These are phyloP conservation scores for Ochropacha duplaris DNA, from an alignment of 2,888 invertebrate species.

Conservation along the genomic window DNA sequence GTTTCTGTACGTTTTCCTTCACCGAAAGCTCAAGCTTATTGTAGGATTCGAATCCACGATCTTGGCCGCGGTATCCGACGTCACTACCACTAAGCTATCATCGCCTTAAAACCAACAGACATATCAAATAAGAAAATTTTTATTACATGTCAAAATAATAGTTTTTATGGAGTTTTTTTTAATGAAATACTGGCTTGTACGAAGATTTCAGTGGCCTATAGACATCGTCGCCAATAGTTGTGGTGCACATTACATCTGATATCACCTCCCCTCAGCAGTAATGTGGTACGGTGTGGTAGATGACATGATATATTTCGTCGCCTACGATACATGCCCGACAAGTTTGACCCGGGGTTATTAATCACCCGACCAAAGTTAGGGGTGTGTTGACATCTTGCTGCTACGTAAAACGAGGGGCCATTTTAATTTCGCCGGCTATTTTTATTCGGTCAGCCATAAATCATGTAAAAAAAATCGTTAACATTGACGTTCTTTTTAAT, in stretches of 20 bases:
- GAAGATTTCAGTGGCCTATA: no score
- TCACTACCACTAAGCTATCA: no score
- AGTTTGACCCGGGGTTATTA: slow-evolving; percentile 10
- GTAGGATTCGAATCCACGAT: no score
- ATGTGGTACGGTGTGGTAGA: neutral
- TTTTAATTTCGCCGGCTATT: slow-evolving; percentile 4
- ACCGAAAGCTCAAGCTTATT: no score
- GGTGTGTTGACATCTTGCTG: slow-evolving; percentile 6
- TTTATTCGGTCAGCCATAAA: slow-evolving; percentile 2
- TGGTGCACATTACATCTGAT: neutral
- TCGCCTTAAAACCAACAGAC: no score
- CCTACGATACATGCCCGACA: slow-evolving; percentile 6
- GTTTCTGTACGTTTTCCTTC: no score
- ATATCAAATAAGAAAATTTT: no score
- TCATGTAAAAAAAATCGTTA: slow-evolving; percentile 4
- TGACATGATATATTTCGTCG: slow-evolving; percentile 10
- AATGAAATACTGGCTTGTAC: no score
- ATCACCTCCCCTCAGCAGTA: neutral
- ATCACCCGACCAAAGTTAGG: slow-evolving; percentile 4
- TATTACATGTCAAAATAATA: no score
- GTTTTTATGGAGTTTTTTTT: no score
- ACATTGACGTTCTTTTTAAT: neutral
- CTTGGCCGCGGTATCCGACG: no score
- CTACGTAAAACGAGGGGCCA: neutral
- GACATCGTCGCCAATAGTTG: no score